Conservation (phyloP, 2,797 vertebrate genomes). For the Astyanax mexicanus region DNA sequence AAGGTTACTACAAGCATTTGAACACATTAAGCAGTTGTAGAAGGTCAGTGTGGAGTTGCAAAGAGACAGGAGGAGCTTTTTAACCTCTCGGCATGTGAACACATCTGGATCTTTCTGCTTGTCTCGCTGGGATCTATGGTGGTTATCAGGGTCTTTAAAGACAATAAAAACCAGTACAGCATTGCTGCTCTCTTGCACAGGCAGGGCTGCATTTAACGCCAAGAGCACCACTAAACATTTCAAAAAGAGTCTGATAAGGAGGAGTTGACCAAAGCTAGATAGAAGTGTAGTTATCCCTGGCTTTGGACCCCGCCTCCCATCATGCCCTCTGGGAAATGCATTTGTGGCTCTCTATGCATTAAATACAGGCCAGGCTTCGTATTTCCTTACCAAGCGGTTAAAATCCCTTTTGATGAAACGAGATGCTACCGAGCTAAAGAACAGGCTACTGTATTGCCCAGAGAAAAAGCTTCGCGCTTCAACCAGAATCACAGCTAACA, state of each 20-base stretch:
- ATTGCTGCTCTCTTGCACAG: constrained; percentile 54
- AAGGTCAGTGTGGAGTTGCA: not conserved
- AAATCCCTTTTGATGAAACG: constrained; percentile 78
- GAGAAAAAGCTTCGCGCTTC: constrained; percentile 65
- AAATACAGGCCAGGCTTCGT: constrained; percentile 66
- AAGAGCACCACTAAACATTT: constrained; percentile 75
- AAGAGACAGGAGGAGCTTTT: not conserved
- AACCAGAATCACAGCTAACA: constrained; percentile 65
- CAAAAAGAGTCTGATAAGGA: constrained; percentile 72
- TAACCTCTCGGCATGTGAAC: not conserved
- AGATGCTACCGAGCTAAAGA: constrained; percentile 74
- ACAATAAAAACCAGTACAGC: not conserved
- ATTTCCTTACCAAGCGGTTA: constrained; percentile 73
- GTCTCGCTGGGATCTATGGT: not conserved
- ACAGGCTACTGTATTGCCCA: constrained; percentile 71
- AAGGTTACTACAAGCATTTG: not conserved
- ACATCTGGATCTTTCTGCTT: not conserved
- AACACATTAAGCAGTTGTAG: not conserved
- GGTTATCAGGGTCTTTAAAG: constrained; percentile 1
- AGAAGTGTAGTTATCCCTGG: constrained; percentile 54
- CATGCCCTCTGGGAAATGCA: constrained; percentile 71
- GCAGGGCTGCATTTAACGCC: constrained; percentile 70
- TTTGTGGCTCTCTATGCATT: constrained; percentile 66
- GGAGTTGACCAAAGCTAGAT: constrained; percentile 62
- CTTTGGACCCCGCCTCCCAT: constrained; percentile 67